Base-by-base conservation (phyloP, 2,888 invertebrate genomes). In the Resseliella maxima region DNA sequence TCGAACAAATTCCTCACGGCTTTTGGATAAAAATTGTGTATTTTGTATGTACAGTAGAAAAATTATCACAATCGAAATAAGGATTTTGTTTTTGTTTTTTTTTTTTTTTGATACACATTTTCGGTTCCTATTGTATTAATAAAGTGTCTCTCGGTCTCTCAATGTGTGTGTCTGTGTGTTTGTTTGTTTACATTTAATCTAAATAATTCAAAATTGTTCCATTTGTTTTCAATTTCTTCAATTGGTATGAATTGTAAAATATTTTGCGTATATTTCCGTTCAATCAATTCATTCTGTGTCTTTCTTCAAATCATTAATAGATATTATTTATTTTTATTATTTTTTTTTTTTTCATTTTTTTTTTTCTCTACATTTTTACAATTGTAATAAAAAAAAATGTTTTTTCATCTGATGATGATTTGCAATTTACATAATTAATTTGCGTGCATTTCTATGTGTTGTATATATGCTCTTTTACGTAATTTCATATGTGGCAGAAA, bases 61-160 rank as follows among this genome's bases (percentile, higher is more conserved):
- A 59, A 59, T 59, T 59, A 59, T 59, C 59, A 59, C 59, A 59
- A 59, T 59, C 59, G 59, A 59, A 59, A 59, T 27, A 59, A 59
- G 59, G 27, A 27, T 59, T 59, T 59, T 27, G 24, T n/a, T 24
- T 59, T 24, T 27, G 24, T n/a, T 59, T 27, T 27, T 59, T 59
- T 27, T 59, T 59, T 27, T 27, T 8, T 59, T 27, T 59, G 18
- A 59, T 59, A 3, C 3, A 24, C 50, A 18, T 50, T 21, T 18
- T 50, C 21, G 50, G 5, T 50, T 50, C n/a, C n/a, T n/a, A n/a
- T n/a, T n/a, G n/a, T n/a, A n/a, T n/a, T n/a, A n/a, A n/a, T n/a
- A n/a, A n/a, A n/a, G n/a, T n/a, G n/a, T n/a, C n/a, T n/a, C n/a
- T n/a, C n/a, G n/a, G n/a, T n/a, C n/a, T n/a, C n/a, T n/a, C n/a